Percentiles rank a stretch among this genome's conserved stretches.
Evolutionary conservation across 2,797 vertebrate species (phyloP).

Genomic region (Gallinago stenura): DNA sequence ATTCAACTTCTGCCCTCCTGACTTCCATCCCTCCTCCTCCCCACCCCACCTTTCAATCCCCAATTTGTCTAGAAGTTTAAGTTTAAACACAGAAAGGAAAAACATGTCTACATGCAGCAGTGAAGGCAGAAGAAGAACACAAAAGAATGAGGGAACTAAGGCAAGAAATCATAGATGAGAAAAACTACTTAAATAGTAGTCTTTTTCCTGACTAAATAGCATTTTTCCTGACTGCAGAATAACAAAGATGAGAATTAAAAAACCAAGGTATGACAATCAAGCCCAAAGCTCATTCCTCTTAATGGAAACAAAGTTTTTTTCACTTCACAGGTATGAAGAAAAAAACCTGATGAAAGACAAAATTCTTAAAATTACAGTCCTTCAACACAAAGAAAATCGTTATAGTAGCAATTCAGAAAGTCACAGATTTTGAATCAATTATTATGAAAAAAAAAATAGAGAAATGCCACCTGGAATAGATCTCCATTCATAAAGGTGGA

Average conservation of each 20-base stretch:
- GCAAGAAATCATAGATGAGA: neutral
- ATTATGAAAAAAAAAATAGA: neutral
- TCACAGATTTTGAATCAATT: neutral
- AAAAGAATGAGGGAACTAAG: neutral
- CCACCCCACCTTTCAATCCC: too few species aligned
- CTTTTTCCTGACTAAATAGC: neutral
- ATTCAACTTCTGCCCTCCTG: neutral
- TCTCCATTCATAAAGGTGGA: neutral
- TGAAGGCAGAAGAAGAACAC: neutral
- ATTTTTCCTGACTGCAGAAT: neutral
- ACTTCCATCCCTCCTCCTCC: too few species aligned
- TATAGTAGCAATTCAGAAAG: neutral
- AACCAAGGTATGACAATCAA: neutral
- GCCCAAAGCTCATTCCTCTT: neutral
- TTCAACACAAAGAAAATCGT: neutral
- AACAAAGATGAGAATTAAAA: neutral
- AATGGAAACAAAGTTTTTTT: neutral
- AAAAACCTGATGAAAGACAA: neutral
- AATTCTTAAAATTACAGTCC: neutral
- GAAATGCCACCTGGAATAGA: neutral
- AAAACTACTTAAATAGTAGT: neutral
- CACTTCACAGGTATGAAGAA: neutral
- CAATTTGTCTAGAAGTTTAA: neutral
- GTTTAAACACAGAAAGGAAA: neutral
- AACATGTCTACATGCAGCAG: neutral